Percentiles rank a stretch among this genome's conserved stretches.
Evolutionary conservation across 2,113 vertebrate species (phyloP).

Genomic region (Agapornis roseicollis): DNA sequence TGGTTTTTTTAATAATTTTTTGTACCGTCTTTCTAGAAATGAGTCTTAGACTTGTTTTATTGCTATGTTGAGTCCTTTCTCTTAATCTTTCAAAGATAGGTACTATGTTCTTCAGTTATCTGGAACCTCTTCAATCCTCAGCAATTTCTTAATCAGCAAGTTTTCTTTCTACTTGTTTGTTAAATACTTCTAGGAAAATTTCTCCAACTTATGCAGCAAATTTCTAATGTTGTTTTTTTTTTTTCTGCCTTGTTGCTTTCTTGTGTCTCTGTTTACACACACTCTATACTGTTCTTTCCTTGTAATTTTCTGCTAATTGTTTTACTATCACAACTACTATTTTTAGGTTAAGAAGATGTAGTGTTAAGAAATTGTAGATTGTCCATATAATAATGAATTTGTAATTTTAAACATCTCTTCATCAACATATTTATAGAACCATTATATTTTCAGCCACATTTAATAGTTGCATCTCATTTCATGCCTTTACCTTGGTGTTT

Average conservation of each 20-base stretch:
- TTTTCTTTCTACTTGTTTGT: not conserved
- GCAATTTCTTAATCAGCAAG: not conserved
- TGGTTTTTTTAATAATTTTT: not conserved
- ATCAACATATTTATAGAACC: not conserved
- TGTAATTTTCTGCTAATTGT: not conserved
- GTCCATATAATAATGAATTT: not conserved
- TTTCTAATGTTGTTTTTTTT: not conserved
- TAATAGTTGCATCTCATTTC: not conserved
- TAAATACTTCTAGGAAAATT: not conserved
- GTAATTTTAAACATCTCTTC: not conserved
- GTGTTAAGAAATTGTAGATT: not conserved
- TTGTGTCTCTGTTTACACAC: not conserved
- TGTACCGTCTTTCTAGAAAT: not conserved
- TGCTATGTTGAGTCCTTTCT: not conserved
- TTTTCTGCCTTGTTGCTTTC: not conserved
- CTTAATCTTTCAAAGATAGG: not conserved
- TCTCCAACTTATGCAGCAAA: not conserved
- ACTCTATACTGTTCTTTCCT: not conserved
- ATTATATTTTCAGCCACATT: not conserved
- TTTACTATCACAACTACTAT: not conserved
- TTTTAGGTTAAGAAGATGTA: not conserved
- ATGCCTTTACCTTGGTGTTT: not conserved
- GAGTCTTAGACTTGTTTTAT: not conserved
- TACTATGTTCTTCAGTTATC: not conserved
- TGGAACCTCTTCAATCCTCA: not conserved